phyloP scores from a whole-genome alignment of 2,113 vertebrate genomes.

The Setophaga kirtlandii region DNA sequence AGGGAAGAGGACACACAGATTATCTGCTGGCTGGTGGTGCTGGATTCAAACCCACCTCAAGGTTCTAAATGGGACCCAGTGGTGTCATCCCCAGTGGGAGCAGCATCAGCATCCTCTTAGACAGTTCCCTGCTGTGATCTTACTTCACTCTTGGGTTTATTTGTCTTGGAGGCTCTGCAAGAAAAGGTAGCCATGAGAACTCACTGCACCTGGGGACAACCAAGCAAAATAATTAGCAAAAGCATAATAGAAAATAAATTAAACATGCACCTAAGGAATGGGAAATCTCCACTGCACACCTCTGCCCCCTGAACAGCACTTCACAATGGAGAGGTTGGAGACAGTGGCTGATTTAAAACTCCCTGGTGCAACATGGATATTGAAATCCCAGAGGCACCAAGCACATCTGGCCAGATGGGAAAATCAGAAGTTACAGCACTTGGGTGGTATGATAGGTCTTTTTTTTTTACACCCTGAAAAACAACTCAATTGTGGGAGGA shows the following conservation, averaged over 20 bases:
- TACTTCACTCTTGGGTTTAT: not conserved
- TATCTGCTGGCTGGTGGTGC: not conserved
- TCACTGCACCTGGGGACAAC: not conserved
- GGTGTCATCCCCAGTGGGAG: not conserved
- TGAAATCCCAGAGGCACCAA: not conserved
- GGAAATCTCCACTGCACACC: not conserved
- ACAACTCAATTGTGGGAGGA: slow-evolving; percentile 62
- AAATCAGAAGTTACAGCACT: slow-evolving; percentile 53
- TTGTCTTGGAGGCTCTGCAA: not conserved
- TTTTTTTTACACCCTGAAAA: slow-evolving; percentile 8
- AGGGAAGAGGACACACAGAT: not conserved
- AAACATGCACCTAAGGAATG: not conserved
- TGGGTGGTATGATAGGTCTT: slow-evolving; percentile 45
- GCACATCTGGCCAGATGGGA: slow-evolving; percentile 54
- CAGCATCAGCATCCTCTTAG: not conserved
- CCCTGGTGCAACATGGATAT: not conserved
- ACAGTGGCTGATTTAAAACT: not conserved
- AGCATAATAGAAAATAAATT: not conserved
- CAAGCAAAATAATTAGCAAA: not conserved
- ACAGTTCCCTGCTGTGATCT: not conserved
- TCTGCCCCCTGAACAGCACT: not conserved
- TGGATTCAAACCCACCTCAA: not conserved
- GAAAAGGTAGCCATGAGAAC: not conserved
- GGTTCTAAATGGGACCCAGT: not conserved
- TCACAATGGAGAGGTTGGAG: not conserved